Evolutionary conservation across 2,113 vertebrate species (phyloP).

Genomic region (Dendrocopos noguchii): DNA sequence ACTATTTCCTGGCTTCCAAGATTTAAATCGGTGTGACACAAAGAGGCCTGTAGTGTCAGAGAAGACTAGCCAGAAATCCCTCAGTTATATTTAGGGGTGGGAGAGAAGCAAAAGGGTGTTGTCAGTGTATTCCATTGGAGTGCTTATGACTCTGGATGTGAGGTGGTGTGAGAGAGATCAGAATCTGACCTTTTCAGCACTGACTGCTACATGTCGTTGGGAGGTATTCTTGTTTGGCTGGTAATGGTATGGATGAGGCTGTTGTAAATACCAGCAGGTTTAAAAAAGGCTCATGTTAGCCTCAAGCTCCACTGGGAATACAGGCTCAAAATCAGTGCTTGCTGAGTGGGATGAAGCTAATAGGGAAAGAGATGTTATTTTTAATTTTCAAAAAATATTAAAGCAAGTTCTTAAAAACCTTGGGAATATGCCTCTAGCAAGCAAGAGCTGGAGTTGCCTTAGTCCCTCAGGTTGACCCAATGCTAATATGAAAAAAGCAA

Average conservation of each 20-base stretch:
- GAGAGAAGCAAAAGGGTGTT: not conserved
- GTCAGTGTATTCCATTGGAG: not conserved
- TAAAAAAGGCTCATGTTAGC: accelerated
- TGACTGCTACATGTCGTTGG: not conserved
- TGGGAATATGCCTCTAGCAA: constrained; percentile 14
- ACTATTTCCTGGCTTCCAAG: not conserved
- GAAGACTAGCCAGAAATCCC: not conserved
- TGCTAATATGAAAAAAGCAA: not conserved
- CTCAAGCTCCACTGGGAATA: not conserved
- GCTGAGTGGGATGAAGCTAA: constrained; percentile 7
- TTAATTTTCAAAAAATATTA: constrained; percentile 44
- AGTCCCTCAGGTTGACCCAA: constrained; percentile 7
- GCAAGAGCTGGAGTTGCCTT: constrained; percentile 17
- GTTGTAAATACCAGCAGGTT: not conserved
- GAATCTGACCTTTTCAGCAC: not conserved
- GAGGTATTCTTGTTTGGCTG: not conserved
- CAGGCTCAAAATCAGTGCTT: constrained; percentile 21
- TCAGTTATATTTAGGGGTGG: not conserved
- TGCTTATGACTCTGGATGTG: not conserved
- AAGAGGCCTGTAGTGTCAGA: not conserved
- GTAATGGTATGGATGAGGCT: not conserved
- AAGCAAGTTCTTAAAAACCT: constrained; percentile 8
- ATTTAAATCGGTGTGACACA: not conserved
- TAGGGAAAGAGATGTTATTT: constrained; percentile 27
- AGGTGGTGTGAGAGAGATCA: not conserved